Base-by-base conservation (phyloP, 2,888 invertebrate species). In the Drosophila austrosaltans region DNA sequence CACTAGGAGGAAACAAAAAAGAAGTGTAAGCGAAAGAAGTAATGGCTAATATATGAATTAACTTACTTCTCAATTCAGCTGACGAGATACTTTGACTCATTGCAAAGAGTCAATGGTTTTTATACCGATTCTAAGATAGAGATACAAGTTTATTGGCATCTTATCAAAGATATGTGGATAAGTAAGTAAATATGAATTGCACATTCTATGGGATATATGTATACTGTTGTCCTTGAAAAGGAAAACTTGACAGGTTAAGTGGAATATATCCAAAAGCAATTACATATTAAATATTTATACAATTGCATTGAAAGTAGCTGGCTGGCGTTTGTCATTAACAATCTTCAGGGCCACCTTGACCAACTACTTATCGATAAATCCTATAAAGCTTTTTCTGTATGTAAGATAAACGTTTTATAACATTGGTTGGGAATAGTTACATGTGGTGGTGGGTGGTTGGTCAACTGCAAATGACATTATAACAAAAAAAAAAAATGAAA, bases 1-100 rank as follows among this genome's bases (percentile, higher is more conserved):
- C 84, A 81, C 81, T 81, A 59, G 6, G 1, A 12, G 28, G 28
- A 53, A 28, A 3, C 16, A 25, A 3, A 53, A 53, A 12, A 10
- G 1, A 10, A 12, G 12, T 28, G 28, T 25, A 28, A 6, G 10
- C 28, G 28, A 6, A 3, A 12, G 10, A 8, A 32, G 12, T 39
- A 30, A 5, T 5, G 30, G 30, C 5, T 16, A 1, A 42, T 16
- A 7, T 2, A 1, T 16, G 16, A 44, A 20, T 20, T 6, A 48
- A 10, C 57, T 20, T 57, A 57, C 57, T 57, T 39, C 30, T 22
- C 32, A 12, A 57, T 12, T 48, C 10, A 25, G 25, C 25, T 48
- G 48, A 10, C 4, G 25, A 12, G 25, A 48, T 20, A 36, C 36
- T 8, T 10, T 36, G 28, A 3, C n/a, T 53, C 53, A 48, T 57